Evolutionary conservation across 2,113 vertebrate species (phyloP).

Genomic region (Barbus barbus): DNA sequence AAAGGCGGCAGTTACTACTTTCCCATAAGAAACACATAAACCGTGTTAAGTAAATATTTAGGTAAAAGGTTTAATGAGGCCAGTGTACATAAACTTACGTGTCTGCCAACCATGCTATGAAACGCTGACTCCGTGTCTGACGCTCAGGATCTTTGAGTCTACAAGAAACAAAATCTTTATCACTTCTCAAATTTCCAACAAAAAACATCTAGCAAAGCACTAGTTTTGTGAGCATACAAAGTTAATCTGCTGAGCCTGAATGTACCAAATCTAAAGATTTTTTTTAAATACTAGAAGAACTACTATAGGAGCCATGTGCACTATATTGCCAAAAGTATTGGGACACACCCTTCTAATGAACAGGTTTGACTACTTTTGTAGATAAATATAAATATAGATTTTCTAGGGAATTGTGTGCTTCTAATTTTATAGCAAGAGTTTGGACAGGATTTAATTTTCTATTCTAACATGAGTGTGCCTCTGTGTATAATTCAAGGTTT

Average conservation of each 20-base stretch:
- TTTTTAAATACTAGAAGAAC: background rate
- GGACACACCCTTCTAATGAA: no score
- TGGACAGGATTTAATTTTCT: no score
- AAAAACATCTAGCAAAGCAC: background rate
- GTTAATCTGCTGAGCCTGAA: background rate
- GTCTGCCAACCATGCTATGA: constrained; percentile 90
- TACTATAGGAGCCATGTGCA: background rate
- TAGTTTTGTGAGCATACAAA: background rate
- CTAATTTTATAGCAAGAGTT: no score
- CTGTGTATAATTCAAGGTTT: no score
- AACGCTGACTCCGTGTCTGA: constrained; percentile 81
- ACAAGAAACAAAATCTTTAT: constrained; percentile 31
- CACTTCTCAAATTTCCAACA: background rate
- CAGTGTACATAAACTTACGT: constrained; percentile 74
- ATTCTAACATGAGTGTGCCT: no score
- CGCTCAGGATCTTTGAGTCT: constrained; percentile 84
- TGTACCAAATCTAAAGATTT: background rate
- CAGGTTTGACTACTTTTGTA: no score
- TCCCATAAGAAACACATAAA: background rate
- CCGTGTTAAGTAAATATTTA: background rate
- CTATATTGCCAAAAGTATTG: no score
- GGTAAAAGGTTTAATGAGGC: background rate
- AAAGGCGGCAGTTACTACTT: background rate
- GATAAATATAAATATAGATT: no score
- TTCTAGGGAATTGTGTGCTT: no score